A percentile compares a stretch with the other conserved stretches of the same genome.
phyloP scores from a whole-genome alignment of 2,113 vertebrate species.

The Odobenus rosmarus region DNA sequence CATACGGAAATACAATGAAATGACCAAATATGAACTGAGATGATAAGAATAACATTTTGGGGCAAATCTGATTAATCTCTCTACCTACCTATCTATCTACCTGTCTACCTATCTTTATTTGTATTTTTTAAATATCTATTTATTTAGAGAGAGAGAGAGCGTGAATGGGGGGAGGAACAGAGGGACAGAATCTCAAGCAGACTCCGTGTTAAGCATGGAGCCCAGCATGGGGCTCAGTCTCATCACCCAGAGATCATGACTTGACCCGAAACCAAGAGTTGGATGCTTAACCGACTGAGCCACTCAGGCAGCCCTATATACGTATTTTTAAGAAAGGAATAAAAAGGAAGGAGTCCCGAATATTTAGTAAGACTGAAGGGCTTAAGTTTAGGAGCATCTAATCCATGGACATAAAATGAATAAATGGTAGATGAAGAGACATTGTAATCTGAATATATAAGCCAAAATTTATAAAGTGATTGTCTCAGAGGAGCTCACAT shows the following conservation, averaged over 20 bases:
- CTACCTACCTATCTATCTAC: background rate
- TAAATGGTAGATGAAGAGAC: background rate
- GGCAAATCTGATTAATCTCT: background rate
- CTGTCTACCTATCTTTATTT: background rate
- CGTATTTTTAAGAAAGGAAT: background rate
- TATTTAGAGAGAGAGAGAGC: background rate
- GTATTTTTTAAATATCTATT: background rate
- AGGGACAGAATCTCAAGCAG: background rate
- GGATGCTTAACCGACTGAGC: background rate
- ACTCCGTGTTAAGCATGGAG: rapidly evolving
- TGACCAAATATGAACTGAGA: background rate
- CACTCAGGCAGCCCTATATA: background rate
- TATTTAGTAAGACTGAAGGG: background rate
- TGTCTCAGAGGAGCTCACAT: background rate
- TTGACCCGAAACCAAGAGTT: background rate
- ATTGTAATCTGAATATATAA: background rate
- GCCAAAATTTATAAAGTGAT: background rate
- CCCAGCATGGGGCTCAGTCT: background rate
- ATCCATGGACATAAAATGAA: background rate
- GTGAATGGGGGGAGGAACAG: background rate
- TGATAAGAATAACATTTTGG: background rate
- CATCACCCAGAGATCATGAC: background rate
- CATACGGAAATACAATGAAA: background rate
- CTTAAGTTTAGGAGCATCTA: background rate
- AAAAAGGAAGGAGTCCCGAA: background rate